Conservation (phyloP, 2,888 invertebrate genomes). For the Patella ulyssiponensis region DNA sequence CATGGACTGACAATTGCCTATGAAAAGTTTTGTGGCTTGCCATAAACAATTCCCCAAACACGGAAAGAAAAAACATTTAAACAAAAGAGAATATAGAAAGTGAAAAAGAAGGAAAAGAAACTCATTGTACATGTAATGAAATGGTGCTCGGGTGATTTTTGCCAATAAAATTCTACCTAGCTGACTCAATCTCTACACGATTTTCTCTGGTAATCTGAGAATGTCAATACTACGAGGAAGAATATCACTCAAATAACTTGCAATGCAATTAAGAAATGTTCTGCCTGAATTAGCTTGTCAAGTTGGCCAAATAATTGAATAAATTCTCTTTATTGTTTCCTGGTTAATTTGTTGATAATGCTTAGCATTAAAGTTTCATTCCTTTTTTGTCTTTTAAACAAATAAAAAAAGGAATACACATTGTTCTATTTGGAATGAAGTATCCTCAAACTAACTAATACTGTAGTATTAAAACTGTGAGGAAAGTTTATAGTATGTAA, state of each 20-base stretch:
- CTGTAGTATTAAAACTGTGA: too few species aligned
- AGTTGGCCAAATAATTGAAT: slow-evolving; percentile 2
- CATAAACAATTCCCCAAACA: neutral
- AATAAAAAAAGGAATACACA: neutral
- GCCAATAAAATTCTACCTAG: slow-evolving; percentile 2
- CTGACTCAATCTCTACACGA: neutral
- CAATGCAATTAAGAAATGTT: slow-evolving; percentile 9
- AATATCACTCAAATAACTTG: slow-evolving; percentile 11
- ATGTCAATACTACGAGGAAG: neutral
- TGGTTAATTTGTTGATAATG: neutral
- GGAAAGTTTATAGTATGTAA: too few species aligned
- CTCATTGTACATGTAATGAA: neutral
- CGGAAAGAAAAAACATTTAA: neutral
- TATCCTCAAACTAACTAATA: too few species aligned
- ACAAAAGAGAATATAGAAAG: neutral
- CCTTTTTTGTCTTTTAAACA: neutral
- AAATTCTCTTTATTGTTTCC: slow-evolving; percentile 9
- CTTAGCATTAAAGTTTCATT: neutral
- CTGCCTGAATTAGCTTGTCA: neutral
- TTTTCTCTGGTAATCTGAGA: slow-evolving; percentile 5
- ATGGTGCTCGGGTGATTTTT: neutral
- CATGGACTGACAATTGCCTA: neutral
- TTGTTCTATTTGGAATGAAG: too few species aligned
- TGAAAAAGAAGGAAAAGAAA: neutral
- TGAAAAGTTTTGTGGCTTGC: neutral